phyloP scores from a whole-genome alignment of 37 sponge, comb jelly and placozoan genomes.

The Lycopodina hypogea region DNA sequence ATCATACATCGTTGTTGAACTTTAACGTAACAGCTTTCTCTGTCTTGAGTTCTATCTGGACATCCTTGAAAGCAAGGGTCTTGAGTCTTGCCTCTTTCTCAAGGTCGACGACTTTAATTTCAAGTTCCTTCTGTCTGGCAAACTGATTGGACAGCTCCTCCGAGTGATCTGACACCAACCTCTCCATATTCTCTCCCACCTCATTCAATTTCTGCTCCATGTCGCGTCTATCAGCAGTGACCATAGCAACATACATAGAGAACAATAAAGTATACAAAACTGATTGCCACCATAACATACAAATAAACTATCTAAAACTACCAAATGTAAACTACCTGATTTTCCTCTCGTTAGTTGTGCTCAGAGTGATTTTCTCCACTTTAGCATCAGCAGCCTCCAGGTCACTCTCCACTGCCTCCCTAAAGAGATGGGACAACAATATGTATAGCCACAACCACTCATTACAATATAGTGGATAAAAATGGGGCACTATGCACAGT shows the following conservation, averaged over 20 bases:
- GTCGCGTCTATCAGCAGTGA: no score
- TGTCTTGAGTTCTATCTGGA: slow-evolving; percentile 19
- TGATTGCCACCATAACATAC: background rate
- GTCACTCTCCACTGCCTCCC: slow-evolving; percentile 44
- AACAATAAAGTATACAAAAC: background rate
- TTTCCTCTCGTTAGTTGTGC: slow-evolving; percentile 38
- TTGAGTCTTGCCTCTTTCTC: slow-evolving; percentile 33
- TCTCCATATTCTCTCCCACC: slow-evolving; percentile 21
- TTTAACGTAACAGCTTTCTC: slow-evolving; percentile 43
- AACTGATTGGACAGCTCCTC: slow-evolving; percentile 53
- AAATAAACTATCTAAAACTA: background rate
- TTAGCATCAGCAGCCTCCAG: slow-evolving; percentile 52
- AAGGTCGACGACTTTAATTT: slow-evolving; percentile 29
- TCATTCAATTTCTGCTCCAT: slow-evolving; percentile 32
- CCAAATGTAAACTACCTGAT: slow-evolving; percentile 20
- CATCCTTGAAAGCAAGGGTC: slow-evolving; percentile 23
- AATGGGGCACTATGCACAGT: no score
- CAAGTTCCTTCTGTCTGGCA: slow-evolving; percentile 39
- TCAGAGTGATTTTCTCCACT: slow-evolving; percentile 26
- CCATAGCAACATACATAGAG: slow-evolving; percentile 1
- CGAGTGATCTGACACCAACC: slow-evolving; percentile 13
- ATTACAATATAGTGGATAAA: background rate
- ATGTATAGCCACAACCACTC: background rate
- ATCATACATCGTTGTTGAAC: slow-evolving; percentile 57
- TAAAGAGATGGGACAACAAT: background rate